Conservation (phyloP, 1,140 invertebrate genomes). For the Maconellicoccus hirsutus region DNA sequence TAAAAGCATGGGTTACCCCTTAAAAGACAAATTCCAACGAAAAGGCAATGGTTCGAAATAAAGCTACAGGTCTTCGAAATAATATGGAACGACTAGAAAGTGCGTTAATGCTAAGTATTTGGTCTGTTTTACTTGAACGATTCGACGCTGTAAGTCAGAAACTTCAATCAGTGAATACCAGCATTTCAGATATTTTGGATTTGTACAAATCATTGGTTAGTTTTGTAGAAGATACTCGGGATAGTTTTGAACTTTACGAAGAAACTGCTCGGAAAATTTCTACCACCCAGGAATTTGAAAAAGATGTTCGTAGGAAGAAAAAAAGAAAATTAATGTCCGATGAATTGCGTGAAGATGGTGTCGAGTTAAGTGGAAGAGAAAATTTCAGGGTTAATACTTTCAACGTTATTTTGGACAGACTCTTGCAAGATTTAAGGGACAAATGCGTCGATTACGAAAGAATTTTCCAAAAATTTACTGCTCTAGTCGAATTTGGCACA, state of each 20-base stretch:
- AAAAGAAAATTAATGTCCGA: constrained; percentile 6
- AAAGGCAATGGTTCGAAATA: not conserved
- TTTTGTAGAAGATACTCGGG: not conserved
- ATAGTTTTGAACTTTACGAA: constrained; percentile 18
- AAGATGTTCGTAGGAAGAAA: constrained; percentile 7
- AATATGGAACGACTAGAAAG: constrained; percentile 25
- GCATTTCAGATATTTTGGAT: not conserved
- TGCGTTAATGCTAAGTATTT: constrained; percentile 25
- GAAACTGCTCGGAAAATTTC: constrained; percentile 16
- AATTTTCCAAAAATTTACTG: constrained; percentile 14
- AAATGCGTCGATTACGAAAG: constrained; percentile 11
- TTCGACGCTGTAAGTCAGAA: constrained; percentile 21
- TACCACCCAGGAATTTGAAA: constrained; percentile 18
- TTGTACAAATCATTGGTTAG: constrained; percentile 12
- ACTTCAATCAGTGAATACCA: not conserved
- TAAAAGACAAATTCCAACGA: not conserved
- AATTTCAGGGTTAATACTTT: constrained; percentile 11
- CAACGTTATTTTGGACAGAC: not conserved
- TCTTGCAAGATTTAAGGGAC: not conserved
- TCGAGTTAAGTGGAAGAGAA: constrained; percentile 2
- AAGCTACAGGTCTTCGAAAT: constrained; percentile 17
- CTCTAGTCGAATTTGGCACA: not conserved
- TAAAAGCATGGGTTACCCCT: too few species aligned
- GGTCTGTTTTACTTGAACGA: constrained; percentile 23
- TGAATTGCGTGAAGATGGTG: constrained; percentile 12